A percentile compares a stretch with the other conserved stretches of the same genome.
Conservation (phyloP, 1,140 invertebrate genomes). For the Heterodera schachtii region DNA sequence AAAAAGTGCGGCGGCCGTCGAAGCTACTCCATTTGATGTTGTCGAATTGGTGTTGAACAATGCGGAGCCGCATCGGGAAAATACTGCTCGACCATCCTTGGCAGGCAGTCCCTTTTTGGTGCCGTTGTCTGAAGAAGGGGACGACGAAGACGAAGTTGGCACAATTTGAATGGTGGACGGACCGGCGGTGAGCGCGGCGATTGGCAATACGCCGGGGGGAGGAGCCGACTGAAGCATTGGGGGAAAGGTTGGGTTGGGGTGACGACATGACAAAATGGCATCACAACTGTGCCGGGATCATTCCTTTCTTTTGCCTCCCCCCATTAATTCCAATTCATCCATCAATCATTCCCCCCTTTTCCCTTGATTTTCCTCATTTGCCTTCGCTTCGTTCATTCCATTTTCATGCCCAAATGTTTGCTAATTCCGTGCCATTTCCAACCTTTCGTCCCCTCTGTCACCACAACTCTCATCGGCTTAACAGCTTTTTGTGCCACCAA, state of each 20-base stretch:
- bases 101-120: neutral
- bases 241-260: too few relatives aligned
- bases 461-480: neutral
- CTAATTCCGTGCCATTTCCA: too few relatives aligned
- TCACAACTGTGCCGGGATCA: too few relatives aligned
- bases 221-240: neutral
- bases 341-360: too few relatives aligned
- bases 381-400: too few relatives aligned
- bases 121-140: neutral
- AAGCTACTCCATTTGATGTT: neutral
- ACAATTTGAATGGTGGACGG: conserved; percentile 8
- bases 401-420: too few relatives aligned
- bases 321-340: neutral
- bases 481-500: neutral
- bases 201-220: neutral
- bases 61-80: neutral
- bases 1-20: neutral
- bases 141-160: neutral
- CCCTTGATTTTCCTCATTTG: too few relatives aligned
- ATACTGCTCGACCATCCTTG: neutral
- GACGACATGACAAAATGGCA: too few relatives aligned
- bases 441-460: too few relatives aligned
- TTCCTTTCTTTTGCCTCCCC: neutral
- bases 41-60: neutral
- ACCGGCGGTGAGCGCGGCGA: neutral